Evolutionary conservation across 2,113 vertebrate species (phyloP).

Genomic region (Edolisoma coerulescens): DNA sequence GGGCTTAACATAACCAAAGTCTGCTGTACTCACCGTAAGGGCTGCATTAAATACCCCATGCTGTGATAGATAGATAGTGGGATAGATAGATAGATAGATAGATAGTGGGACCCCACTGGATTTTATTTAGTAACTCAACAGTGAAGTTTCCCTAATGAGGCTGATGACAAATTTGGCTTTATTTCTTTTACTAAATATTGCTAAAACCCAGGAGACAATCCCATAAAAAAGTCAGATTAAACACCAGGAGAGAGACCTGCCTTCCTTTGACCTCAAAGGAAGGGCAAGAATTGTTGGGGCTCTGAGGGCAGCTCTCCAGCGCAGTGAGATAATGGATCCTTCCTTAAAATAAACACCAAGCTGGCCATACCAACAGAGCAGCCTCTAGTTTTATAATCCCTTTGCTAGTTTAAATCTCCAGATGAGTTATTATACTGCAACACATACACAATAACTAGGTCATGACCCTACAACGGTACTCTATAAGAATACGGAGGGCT

Average conservation of each 20-base stretch:
- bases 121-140: background rate
- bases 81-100: too few species aligned
- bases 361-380: background rate
- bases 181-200: background rate
- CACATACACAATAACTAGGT: background rate
- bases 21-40: background rate
- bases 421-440: background rate
- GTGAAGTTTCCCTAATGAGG: background rate
- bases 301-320: background rate
- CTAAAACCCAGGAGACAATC: background rate
- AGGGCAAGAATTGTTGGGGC: background rate
- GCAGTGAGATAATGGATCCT: background rate
- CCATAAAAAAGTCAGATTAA: background rate
- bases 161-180: background rate
- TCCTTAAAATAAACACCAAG: slow-evolving; percentile 11
- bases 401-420: background rate
- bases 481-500: background rate
- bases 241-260: background rate
- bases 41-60: background rate
- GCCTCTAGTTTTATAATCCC: background rate
- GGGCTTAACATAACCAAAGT: background rate
- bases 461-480: background rate
- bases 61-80: too few species aligned
- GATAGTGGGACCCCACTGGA: background rate
- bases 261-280: background rate